These are phyloP conservation scores for Siderastrea siderea DNA, from an alignment of 92 coral and sea anemone genomes.

Conservation along the genomic window DNA sequence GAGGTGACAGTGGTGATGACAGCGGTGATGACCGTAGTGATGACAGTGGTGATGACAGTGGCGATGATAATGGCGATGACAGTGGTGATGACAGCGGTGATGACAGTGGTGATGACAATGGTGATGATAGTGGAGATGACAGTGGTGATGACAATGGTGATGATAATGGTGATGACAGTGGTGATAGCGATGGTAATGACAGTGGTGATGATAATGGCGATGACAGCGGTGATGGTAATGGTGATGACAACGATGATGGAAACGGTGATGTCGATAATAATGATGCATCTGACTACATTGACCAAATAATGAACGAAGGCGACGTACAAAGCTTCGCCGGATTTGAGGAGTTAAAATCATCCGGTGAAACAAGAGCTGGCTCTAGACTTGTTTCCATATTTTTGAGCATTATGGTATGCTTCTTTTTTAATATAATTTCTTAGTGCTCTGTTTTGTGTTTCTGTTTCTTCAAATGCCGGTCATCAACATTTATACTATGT, in stretches of 20 bases:
- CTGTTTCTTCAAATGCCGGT: background rate
- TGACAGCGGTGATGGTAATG: background rate
- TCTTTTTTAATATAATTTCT: background rate
- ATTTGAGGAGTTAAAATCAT: background rate
- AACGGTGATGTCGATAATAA: background rate
- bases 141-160: background rate
- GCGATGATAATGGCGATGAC: background rate
- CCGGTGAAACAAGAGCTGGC: background rate
- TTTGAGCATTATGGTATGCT: background rate
- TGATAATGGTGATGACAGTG: background rate
- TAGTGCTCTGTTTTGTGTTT: background rate
- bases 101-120: background rate
- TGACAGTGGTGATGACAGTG: background rate
- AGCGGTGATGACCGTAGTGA: background rate
- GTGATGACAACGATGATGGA: too few species aligned
- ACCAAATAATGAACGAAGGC: background rate
- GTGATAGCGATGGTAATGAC: background rate
- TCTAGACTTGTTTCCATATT: background rate
- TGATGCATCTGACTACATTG: conserved; percentile 7
- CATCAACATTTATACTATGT: background rate
- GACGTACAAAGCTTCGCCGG: background rate
- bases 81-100: background rate
- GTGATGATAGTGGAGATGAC: background rate
- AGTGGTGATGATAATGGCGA: background rate
- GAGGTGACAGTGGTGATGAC: background rate